A percentile compares a stretch with the other conserved stretches of the same genome.
phyloP scores from a whole-genome alignment of 1,140 invertebrate species.

The Drosophila kepulauana region DNA sequence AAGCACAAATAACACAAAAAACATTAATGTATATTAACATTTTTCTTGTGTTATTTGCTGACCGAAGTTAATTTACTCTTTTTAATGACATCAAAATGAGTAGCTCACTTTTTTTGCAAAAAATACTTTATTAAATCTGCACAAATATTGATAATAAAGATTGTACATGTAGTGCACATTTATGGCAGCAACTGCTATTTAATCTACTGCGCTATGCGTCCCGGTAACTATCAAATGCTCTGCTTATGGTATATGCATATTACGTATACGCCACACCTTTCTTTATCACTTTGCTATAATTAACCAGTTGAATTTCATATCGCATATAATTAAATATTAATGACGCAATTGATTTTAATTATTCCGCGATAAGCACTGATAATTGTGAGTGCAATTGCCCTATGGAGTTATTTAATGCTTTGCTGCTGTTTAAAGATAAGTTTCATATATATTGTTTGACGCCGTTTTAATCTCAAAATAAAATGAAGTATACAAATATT shows the following conservation, averaged over 20 bases:
- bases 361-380: neutral
- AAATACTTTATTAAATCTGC: neutral
- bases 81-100: neutral
- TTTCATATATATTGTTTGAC: no score
- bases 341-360: neutral
- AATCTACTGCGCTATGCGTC: no score
- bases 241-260: neutral
- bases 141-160: neutral
- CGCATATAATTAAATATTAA: neutral
- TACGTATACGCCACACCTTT: no score
- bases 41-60: neutral
- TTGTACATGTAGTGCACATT: neutral
- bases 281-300: neutral
- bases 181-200: neutral
- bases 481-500: neutral
- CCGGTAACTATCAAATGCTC: neutral
- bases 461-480: no score
- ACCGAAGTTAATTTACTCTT: constrained; percentile 8
- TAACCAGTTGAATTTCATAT: neutral
- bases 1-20: constrained; percentile 1
- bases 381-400: neutral
- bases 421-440: no score
- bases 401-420: no score
- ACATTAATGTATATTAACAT: constrained; percentile 6
- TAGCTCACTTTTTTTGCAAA: neutral